Evolutionary conservation across 2,888 invertebrate species (phyloP).

Genomic region (Aspidiotus rigidus): DNA sequence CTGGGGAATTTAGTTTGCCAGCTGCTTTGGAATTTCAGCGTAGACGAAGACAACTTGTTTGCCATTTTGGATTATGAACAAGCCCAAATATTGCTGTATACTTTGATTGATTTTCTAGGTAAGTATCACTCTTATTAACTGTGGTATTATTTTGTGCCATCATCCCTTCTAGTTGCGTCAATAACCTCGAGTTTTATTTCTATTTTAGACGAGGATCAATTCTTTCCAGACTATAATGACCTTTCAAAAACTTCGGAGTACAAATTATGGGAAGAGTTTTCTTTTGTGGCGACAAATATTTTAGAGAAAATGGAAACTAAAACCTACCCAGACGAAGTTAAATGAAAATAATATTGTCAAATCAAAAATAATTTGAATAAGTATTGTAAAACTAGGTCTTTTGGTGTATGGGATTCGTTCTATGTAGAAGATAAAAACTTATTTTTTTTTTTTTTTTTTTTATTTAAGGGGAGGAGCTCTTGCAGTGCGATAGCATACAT

Average conservation of each 20-base stretch:
- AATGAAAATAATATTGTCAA: neutral
- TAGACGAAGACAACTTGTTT: slow-evolving; percentile 46
- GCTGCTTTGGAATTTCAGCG: slow-evolving; percentile 55
- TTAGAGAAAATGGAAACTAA: slow-evolving; percentile 46
- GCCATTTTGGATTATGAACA: slow-evolving; percentile 47
- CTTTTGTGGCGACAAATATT: slow-evolving; percentile 62
- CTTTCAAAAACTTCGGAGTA: slow-evolving; percentile 40
- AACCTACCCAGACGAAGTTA: slow-evolving; percentile 15
- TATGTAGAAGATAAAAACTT: neutral
- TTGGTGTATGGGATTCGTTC: neutral
- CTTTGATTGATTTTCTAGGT: slow-evolving; percentile 51
- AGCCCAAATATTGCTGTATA: slow-evolving; percentile 48
- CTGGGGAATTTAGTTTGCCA: slow-evolving; percentile 64
- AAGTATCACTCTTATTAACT: slow-evolving; percentile 26
- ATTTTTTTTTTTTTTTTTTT: neutral
- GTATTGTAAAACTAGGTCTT: neutral
- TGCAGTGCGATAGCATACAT: too few species aligned
- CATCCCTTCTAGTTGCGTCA: neutral
- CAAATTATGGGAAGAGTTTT: slow-evolving; percentile 63
- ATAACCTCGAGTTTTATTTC: neutral
- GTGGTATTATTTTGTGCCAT: neutral
- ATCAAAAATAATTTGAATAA: too few species aligned
- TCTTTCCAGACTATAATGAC: slow-evolving; percentile 44
- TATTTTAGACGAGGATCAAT: slow-evolving; percentile 50
- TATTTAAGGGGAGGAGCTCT: too few species aligned